Conservation (phyloP, 2,888 invertebrate species). For the Arrhopalites spinosus region DNA sequence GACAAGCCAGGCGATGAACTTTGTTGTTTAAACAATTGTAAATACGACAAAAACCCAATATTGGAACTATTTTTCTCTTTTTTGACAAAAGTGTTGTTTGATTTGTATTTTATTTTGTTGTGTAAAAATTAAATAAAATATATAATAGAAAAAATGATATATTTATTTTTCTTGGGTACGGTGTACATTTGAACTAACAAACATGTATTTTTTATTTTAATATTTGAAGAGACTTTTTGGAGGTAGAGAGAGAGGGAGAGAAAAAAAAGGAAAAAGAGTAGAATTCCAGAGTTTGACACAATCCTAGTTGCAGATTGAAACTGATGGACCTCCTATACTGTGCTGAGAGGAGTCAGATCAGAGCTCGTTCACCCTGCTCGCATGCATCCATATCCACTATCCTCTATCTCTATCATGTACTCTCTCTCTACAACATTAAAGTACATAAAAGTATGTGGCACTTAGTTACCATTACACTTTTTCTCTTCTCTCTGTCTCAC, state of each 20-base stretch:
- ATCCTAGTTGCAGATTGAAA: slow-evolving; percentile 52
- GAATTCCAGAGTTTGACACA: slow-evolving; percentile 46
- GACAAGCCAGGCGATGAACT: no score
- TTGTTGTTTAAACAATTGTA: no score
- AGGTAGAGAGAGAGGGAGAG: slow-evolving; percentile 24
- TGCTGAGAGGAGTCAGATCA: slow-evolving; percentile 44
- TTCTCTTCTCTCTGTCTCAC: slow-evolving; percentile 6
- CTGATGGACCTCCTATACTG: slow-evolving; percentile 53
- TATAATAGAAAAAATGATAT: no score
- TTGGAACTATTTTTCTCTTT: no score
- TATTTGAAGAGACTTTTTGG: neutral
- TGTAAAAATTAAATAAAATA: no score
- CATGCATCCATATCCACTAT: slow-evolving; percentile 31
- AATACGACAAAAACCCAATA: no score
- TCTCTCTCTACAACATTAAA: neutral
- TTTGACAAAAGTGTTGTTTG: no score
- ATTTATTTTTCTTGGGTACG: no score
- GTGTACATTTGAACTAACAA: no score
- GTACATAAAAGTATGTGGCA: no score
- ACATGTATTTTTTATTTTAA: no score
- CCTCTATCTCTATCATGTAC: slow-evolving; percentile 3
- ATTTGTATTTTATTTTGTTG: no score
- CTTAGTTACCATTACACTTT: neutral
- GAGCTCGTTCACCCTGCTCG: slow-evolving; percentile 54
- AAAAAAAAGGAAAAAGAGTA: slow-evolving; percentile 32